Percentiles rank a stretch among this genome's conserved stretches.
phyloP scores from a whole-genome alignment of 2,797 vertebrate species.

The Alosa sapidissima region DNA sequence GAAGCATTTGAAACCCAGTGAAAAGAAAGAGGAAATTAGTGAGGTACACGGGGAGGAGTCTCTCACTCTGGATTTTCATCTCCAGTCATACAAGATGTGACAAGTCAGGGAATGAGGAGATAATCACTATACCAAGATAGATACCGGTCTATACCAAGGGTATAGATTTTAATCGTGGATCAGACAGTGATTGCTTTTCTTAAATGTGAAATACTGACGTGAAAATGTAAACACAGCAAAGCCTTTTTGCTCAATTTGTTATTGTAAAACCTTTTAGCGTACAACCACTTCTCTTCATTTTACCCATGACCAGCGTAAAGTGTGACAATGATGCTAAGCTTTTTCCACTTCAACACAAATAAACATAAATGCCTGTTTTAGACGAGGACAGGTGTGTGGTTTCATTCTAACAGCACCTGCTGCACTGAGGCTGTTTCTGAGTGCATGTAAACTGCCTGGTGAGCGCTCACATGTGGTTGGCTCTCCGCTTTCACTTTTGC shows the following conservation, averaged over 20 bases:
- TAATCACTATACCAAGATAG: not conserved
- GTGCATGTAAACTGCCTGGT: not conserved
- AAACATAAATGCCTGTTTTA: not conserved
- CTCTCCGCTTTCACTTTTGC: not conserved
- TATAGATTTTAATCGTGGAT: not conserved
- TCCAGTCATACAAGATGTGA: constrained; percentile 37
- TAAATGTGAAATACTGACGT: not conserved
- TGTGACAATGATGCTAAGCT: not conserved
- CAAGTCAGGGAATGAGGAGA: not conserved
- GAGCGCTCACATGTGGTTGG: not conserved
- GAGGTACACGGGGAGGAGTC: not conserved
- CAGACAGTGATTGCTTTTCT: not conserved
- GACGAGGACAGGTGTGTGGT: not conserved
- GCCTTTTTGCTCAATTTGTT: not conserved
- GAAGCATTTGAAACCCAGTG: constrained; percentile 51
- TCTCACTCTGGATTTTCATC: constrained; percentile 38
- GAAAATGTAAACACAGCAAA: constrained; percentile 13
- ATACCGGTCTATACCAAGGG: too few species aligned
- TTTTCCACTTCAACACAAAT: constrained; percentile 4
- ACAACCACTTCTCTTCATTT: not conserved
- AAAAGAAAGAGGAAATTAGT: constrained; percentile 38
- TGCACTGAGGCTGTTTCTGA: not conserved
- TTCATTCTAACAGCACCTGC: not conserved
- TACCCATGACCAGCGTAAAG: not conserved
- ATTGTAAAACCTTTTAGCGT: not conserved